Evolutionary conservation across 2,888 invertebrate genomes (phyloP).

Genomic region (Minunthozetes semirufus): DNA sequence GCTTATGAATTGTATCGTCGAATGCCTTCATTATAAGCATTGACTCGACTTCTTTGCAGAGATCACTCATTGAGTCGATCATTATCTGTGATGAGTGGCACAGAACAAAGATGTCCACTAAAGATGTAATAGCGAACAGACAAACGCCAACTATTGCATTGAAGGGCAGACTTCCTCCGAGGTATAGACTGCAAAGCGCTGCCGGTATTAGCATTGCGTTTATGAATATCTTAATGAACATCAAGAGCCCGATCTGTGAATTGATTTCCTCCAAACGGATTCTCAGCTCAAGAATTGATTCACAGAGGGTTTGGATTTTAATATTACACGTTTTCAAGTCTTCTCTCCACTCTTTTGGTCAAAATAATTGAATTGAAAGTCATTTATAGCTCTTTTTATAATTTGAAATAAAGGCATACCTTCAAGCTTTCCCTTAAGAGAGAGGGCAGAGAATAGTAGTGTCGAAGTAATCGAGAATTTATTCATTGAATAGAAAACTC

Average conservation of each 20-base stretch:
- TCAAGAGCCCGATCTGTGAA: background rate
- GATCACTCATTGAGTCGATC: background rate
- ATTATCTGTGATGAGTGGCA: background rate
- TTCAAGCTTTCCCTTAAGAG: background rate
- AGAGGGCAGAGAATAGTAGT: background rate
- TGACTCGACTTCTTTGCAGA: background rate
- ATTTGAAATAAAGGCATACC: background rate
- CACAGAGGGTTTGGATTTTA: background rate
- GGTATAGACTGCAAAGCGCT: background rate
- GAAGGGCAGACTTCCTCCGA: background rate
- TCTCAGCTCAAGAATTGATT: background rate
- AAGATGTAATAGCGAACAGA: background rate
- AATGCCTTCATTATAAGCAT: background rate
- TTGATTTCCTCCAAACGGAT: background rate
- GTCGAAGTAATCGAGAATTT: background rate
- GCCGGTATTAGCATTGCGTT: background rate
- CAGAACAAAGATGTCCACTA: background rate
- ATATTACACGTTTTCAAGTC: background rate
- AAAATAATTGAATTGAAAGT: background rate
- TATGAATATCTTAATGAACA: background rate
- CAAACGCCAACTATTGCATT: background rate
- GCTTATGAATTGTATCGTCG: background rate
- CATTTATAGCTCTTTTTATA: too few species aligned
- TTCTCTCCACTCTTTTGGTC: background rate
- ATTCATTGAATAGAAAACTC: background rate